Conservation (phyloP, 2,113 vertebrate species). For the Rhinoderma darwinii region DNA sequence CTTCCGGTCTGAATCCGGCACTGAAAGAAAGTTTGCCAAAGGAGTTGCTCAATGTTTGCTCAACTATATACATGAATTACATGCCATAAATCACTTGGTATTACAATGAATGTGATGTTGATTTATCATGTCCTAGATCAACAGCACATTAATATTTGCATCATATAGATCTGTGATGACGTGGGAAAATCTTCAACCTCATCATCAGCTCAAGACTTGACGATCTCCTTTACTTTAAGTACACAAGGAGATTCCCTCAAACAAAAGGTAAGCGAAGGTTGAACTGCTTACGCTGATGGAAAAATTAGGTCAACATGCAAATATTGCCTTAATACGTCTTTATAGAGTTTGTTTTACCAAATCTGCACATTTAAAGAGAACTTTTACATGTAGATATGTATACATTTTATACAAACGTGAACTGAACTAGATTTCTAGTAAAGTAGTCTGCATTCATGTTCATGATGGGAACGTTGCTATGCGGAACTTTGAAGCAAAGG, state of each 20-base stretch:
- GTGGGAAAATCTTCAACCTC: slow-evolving; percentile 22
- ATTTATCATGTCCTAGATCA: slow-evolving; percentile 37
- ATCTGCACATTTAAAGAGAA: no score
- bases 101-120: slow-evolving; percentile 5
- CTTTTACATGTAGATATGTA: no score
- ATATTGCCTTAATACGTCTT: slow-evolving; percentile 22
- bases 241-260: slow-evolving; percentile 55
- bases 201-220: background rate
- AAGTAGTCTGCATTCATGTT: no score
- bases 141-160: slow-evolving; percentile 18
- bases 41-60: slow-evolving; percentile 27
- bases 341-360: background rate
- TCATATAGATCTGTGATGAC: slow-evolving; percentile 35
- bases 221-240: slow-evolving; percentile 38
- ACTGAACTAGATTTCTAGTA: no score
- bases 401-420: no score
- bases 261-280: slow-evolving; percentile 41
- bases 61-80: background rate
- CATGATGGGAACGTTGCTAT: no score
- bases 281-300: slow-evolving; percentile 19
- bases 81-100: background rate
- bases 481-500: no score
- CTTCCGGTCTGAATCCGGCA: slow-evolving; percentile 32
- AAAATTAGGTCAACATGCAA: slow-evolving; percentile 24
- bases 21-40: slow-evolving; percentile 16